Evolutionary conservation across 1,140 invertebrate species (phyloP).

Genomic region (Drosophila ercepeae): DNA sequence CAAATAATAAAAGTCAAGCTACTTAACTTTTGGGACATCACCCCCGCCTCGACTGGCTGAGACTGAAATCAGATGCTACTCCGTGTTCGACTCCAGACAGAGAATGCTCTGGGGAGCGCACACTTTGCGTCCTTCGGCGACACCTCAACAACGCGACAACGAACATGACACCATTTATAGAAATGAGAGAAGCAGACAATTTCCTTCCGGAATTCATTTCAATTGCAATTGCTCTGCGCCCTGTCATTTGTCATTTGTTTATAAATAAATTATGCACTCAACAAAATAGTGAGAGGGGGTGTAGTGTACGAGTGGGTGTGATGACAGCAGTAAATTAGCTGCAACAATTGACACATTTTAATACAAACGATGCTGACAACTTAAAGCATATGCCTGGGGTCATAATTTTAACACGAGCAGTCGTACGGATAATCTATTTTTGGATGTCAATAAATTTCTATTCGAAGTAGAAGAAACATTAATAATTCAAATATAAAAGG

Average conservation of each 20-base stretch:
- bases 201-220: conserved; percentile 79
- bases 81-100: conserved; percentile 16
- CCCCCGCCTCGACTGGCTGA: conserved; percentile 59
- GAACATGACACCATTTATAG: conserved; percentile 77
- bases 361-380: conserved; percentile 65
- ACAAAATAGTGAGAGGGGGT: not conserved
- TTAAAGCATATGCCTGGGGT: conserved; percentile 44
- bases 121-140: conserved; percentile 17
- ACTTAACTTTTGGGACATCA: conserved; percentile 49
- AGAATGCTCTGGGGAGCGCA: conserved; percentile 54
- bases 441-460: not conserved
- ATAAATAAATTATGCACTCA: conserved; percentile 65
- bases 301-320: conserved; percentile 35
- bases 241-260: conserved; percentile 79
- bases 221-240: conserved; percentile 57
- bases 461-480: too few species aligned
- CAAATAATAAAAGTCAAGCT: conserved; percentile 81
- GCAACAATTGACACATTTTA: conserved; percentile 77
- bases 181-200: conserved; percentile 71
- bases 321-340: conserved; percentile 72
- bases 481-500: not conserved
- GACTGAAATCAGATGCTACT: conserved; percentile 72
- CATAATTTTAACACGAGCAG: conserved; percentile 21
- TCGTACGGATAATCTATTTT: not conserved
- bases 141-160: conserved; percentile 52